These are phyloP conservation scores for Cheilosia pagana DNA, from an alignment of 2,888 invertebrate species.

Conservation along the genomic window DNA sequence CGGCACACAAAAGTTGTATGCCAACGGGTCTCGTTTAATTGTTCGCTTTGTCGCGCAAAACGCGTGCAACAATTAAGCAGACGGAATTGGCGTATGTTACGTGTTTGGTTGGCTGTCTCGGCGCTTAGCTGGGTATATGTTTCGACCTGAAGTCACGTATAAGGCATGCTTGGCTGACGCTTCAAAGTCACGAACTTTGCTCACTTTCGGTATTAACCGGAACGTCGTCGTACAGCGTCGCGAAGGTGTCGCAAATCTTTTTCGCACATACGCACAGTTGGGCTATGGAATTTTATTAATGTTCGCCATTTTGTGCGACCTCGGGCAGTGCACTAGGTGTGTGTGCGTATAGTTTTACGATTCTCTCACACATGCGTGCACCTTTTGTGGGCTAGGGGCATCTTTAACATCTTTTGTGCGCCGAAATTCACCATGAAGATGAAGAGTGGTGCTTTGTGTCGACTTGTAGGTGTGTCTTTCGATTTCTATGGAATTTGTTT, in stretches of 20 bases:
- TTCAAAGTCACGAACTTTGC: conserved; percentile 61
- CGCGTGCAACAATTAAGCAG: conserved; percentile 23
- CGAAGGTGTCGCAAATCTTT: conserved; percentile 32
- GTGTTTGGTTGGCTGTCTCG: conserved; percentile 39
- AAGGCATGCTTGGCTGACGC: conserved; percentile 47
- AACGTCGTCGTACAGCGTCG: conserved; percentile 12
- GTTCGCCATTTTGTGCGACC: conserved; percentile 20
- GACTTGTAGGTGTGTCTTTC: neutral
- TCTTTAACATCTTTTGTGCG: conserved; percentile 22
- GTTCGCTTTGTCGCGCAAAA: neutral
- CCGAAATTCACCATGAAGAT: neutral
- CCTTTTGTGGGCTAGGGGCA: conserved; percentile 2
- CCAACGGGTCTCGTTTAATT: conserved; percentile 1
- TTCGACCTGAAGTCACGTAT: conserved; percentile 51
- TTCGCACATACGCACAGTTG: conserved; percentile 36
- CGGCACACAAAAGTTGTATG: neutral
- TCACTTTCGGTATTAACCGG: conserved; percentile 40
- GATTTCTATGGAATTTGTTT: neutral
- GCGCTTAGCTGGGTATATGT: conserved; percentile 26
- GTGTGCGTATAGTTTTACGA: neutral
- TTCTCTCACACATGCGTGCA: neutral
- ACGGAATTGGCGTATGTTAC: conserved; percentile 37
- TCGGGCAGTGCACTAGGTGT: neutral
- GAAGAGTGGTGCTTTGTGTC: neutral
- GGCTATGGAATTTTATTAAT: conserved; percentile 14